Conservation (phyloP, 2,797 vertebrate genomes). For the Gambusia yucatana region DNA sequence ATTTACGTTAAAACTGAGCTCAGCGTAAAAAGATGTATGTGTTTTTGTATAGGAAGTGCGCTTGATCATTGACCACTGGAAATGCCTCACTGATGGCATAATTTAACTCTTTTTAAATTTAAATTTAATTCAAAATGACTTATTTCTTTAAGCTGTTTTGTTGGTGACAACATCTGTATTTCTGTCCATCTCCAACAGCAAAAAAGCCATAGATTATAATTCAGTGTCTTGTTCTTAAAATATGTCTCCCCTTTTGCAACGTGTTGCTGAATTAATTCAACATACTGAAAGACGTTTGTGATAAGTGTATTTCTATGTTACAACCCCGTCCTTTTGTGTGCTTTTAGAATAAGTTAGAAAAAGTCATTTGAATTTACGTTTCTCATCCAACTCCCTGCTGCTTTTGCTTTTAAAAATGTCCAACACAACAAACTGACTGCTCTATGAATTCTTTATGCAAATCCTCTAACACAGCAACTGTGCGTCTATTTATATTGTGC, state of each 20-base stretch:
- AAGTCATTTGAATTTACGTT: not conserved
- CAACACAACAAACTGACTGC: not conserved
- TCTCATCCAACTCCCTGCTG: not conserved
- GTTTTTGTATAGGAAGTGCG: conserved; percentile 12
- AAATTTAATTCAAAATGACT: not conserved
- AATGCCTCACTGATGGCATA: not conserved
- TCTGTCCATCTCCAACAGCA: not conserved
- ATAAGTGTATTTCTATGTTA: conserved; percentile 24
- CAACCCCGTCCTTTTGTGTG: not conserved
- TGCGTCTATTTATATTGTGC: not conserved
- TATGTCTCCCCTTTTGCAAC: conserved; percentile 5
- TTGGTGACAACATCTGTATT: not conserved
- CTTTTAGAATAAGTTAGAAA: not conserved
- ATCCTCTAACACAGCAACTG: not conserved
- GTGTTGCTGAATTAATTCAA: conserved; percentile 35
- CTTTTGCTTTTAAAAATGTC: not conserved
- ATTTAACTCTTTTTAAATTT: conserved; percentile 1
- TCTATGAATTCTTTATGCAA: conserved; percentile 1
- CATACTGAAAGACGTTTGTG: conserved; percentile 18
- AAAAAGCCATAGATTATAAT: conserved; percentile 4
- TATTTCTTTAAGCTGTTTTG: not conserved
- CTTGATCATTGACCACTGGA: conserved; percentile 1
- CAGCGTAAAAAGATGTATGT: conserved; percentile 11
- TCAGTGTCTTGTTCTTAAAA: conserved; percentile 7
- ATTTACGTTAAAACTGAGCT: conserved; percentile 27